Conservation (phyloP, 1,140 invertebrate genomes). For the Zaprionus nigranus region DNA sequence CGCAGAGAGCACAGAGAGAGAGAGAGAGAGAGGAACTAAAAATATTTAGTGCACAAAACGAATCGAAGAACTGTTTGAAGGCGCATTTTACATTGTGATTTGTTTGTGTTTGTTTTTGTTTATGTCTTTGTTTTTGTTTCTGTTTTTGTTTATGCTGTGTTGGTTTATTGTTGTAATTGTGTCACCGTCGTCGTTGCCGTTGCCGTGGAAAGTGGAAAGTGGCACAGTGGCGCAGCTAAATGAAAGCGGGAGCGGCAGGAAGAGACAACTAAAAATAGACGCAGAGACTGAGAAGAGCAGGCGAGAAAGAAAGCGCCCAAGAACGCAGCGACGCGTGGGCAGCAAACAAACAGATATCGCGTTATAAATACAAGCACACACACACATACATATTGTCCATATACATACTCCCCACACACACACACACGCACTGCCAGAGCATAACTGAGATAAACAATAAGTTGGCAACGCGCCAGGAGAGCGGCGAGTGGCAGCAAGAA, state of each 20-base stretch:
- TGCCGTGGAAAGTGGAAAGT: conserved; percentile 42
- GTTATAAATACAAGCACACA: conserved; percentile 3
- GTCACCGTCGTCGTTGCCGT: background rate
- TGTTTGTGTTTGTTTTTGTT: conserved; percentile 14
- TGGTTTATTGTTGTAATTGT: conserved; percentile 9
- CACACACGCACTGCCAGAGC: conserved; percentile 28
- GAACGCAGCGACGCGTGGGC: conserved; percentile 54
- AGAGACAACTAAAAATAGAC: conserved; percentile 64
- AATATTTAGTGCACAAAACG: conserved; percentile 28
- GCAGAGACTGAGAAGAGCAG: conserved; percentile 35
- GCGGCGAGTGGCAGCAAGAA: conserved; percentile 24
- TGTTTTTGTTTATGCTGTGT: conserved; percentile 7
- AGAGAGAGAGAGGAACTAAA: conserved; percentile 16
- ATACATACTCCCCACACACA: background rate
- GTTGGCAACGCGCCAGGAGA: conserved; percentile 59
- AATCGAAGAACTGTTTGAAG: conserved; percentile 31
- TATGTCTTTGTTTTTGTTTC: conserved; percentile 3
- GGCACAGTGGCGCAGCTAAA: conserved; percentile 52
- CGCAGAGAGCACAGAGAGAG: conserved; percentile 4
- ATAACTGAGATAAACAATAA: conserved; percentile 66
- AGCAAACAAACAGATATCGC: conserved; percentile 29
- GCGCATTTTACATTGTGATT: conserved; percentile 15
- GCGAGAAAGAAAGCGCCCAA: conserved; percentile 46
- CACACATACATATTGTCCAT: background rate
- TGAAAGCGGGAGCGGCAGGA: conserved; percentile 37